These are phyloP conservation scores for Genyomyrus donnyi DNA, from an alignment of 2,113 vertebrate genomes.

Conservation along the genomic window DNA sequence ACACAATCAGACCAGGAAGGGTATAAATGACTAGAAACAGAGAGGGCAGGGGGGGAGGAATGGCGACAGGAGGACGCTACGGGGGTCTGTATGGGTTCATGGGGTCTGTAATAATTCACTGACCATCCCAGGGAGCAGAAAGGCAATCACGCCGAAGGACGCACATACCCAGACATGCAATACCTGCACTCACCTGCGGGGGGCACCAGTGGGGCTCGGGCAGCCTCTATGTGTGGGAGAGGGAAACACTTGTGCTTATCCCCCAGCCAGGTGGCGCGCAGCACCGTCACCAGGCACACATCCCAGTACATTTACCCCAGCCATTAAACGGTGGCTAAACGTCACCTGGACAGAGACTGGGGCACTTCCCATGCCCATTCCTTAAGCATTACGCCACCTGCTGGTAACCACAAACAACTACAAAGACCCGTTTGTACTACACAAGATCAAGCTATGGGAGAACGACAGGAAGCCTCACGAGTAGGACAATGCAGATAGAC, in stretches of 20 bases:
- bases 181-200: background rate
- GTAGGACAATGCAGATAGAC: background rate
- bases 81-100: background rate
- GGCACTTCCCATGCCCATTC: background rate
- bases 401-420: background rate
- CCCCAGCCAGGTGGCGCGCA: background rate
- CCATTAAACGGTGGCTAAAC: background rate
- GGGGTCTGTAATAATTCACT: background rate
- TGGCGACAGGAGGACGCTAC: background rate
- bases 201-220: background rate
- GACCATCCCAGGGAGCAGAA: background rate
- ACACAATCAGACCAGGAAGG: background rate
- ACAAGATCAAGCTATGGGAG: background rate
- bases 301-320: background rate
- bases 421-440: background rate
- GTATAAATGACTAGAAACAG: background rate
- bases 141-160: background rate
- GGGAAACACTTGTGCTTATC: background rate
- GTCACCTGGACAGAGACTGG: background rate
- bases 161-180: background rate
- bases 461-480: background rate
- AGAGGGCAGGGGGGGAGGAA: background rate
- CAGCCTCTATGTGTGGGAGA: background rate
- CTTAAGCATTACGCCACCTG: background rate
- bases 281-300: background rate